Percentiles rank a stretch among this genome's conserved stretches.
Conservation (phyloP, 2,113 vertebrate species). For the Echinops telfairi region DNA sequence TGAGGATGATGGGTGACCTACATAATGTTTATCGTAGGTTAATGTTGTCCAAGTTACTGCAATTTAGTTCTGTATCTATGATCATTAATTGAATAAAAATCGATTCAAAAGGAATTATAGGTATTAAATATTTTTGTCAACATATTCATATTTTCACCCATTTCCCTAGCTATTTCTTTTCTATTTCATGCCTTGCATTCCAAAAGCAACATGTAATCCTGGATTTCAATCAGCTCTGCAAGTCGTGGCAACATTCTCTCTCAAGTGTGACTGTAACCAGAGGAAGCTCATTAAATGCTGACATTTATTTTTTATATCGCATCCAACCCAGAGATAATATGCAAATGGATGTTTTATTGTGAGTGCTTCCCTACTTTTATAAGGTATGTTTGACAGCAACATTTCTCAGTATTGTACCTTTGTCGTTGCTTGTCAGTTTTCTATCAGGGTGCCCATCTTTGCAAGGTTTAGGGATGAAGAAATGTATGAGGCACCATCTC, state of each 20-base stretch:
- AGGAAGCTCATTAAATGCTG: conserved; percentile 52
- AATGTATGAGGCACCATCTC: background rate
- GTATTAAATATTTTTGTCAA: conserved; percentile 9
- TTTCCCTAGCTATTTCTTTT: conserved; percentile 42
- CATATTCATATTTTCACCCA: conserved; percentile 16
- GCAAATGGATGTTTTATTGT: background rate
- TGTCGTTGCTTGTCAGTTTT: background rate
- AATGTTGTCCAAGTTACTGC: background rate
- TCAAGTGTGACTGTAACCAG: background rate
- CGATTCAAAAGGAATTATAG: conserved; percentile 23
- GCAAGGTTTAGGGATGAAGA: background rate
- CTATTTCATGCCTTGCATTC: conserved; percentile 39
- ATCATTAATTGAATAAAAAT: conserved; percentile 49
- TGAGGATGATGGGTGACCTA: background rate
- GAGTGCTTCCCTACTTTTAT: background rate
- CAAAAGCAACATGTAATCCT: conserved; percentile 61
- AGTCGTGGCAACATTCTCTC: conserved; percentile 49
- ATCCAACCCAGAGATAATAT: conserved; percentile 55
- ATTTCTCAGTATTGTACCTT: background rate
- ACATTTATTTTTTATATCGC: conserved; percentile 32
- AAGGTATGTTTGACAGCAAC: background rate
- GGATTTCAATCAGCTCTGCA: conserved; percentile 55
- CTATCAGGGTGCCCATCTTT: background rate
- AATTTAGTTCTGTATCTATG: background rate
- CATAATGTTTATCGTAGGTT: background rate